Base-by-base conservation (phyloP, 2,113 vertebrate genomes). In the Spea multiplicata region DNA sequence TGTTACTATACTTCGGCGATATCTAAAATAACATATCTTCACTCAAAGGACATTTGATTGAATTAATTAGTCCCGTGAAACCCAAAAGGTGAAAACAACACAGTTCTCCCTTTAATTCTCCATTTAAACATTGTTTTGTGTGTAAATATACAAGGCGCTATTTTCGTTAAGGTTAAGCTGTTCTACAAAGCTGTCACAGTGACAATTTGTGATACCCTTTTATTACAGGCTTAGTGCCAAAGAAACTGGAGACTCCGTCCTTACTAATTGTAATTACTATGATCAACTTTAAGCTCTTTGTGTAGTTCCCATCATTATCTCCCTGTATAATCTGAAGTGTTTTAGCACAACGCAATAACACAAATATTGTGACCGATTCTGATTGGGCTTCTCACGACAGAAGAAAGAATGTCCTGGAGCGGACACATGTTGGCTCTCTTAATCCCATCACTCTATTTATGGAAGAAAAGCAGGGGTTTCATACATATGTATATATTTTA, bases 191-290 rank as follows among this genome's bases (percentile, higher is more conserved):
- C 48, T 70, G 5, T 70, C 47, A 70, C 46, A 70, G 9, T 70
- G 49, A 49, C 67, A 68, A 68, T 70, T 70, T 70, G 44, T n/a
- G 16, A 70, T 14, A 70, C 50, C 67, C 67, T n/a, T 70, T 70
- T 70, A 70, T 70, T 70, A 70, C 17, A 49, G 67, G 67, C 50
- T 70, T 49, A 70, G 46, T 49, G 13, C 47, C 67, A 50, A 50
- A 16, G 67, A 50, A 50, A 9, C 47, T 2, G 67, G 10, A 70
- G 50, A 49, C 16, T 49, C 50, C 67, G 50, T 70, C 67, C 67
- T 7, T 70, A 49, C 67, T 70, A 70, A 70, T 70, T 70, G 67
- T 70, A 70, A 70, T 70, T 50, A 70, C 67, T 50, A 16, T 70
- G 47, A 70, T 70, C 67, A 70, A 17, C 48, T 70, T 50, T 50